Evolutionary conservation across 2,113 vertebrate genomes (phyloP), one percentile per base, ranked within the genome.

Genomic region (Talpa occidentalis): DNA sequence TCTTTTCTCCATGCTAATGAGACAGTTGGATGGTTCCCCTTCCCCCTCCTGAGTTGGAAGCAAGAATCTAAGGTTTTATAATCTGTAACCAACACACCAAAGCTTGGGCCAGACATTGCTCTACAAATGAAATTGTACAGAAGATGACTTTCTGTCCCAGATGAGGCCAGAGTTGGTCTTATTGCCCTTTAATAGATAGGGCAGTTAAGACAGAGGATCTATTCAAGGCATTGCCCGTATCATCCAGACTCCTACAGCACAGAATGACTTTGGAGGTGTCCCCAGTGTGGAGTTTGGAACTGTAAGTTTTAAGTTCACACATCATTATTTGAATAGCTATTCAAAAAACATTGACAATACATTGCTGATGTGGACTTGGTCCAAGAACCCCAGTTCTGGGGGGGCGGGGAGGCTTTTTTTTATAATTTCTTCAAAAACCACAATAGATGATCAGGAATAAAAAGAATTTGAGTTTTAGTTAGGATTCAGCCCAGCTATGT

Each of bases 1-100:
- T 97, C 91, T 97, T 97, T 96, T 95, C 86, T 96, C 94, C 94
- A 97, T 89, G 93, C 94, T 97, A 96, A 97, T 94, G 94, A 97
- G 96, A 97, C 95, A 95, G 95, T 95, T 93, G 82, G 91, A 96
- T 91, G 74, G 86, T 72, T 95, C 59, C 86, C 91, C 95, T 91
- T 79, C 74, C 66, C 94, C 91, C 88, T 87, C 69, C 15, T 14
- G 37, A 87, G 47, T 24, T 94, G 30, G 64, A 92, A 96, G 49
- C 0, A 0, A 95, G 67, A 95, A 91, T 89, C 90, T 94, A 88
- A 91, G 28, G 37, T 70, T 94, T 96, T 95, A 89, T 60, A 76
- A 94, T 94, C 89, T 93, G 87, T 96, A 96, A 97, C 67, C 93
- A 92, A 92, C 73, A 96, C 6, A 87, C 64, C 54, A 93, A 95